Percentiles rank a stretch among this genome's conserved stretches.
Conservation (phyloP, 2,113 vertebrate genomes). For the Trochalopteron elliotii region DNA sequence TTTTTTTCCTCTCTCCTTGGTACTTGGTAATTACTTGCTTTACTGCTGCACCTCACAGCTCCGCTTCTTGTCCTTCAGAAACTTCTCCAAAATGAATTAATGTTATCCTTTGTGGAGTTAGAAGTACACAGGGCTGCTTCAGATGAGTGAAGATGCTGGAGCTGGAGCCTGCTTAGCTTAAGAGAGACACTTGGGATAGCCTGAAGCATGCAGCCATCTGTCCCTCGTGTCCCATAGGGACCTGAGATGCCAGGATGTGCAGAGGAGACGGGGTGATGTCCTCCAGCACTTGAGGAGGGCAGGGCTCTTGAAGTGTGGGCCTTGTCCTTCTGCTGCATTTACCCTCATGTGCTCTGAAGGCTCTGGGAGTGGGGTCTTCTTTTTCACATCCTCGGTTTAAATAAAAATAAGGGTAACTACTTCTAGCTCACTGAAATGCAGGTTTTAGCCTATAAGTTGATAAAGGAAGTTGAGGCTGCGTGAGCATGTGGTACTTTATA, state of each 20-base stretch:
- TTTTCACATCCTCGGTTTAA: background rate
- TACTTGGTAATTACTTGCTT: background rate
- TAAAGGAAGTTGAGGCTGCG: background rate
- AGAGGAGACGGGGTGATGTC: rapidly evolving
- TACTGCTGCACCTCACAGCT: background rate
- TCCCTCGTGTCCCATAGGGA: rapidly evolving
- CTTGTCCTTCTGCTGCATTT: rapidly evolving
- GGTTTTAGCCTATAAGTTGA: background rate
- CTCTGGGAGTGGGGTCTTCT: background rate
- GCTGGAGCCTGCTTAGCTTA: background rate
- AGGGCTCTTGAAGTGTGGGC: background rate
- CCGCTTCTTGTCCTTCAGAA: background rate
- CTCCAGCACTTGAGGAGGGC: background rate
- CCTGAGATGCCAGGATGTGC: rapidly evolving
- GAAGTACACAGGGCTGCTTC: background rate
- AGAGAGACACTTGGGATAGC: background rate
- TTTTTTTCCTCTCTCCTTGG: background rate
- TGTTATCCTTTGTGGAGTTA: background rate
- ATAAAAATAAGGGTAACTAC: background rate
- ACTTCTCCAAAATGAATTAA: background rate
- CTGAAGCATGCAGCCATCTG: rapidly evolving
- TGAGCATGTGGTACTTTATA: rapidly evolving
- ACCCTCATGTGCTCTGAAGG: background rate
- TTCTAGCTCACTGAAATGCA: background rate
- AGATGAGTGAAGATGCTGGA: background rate